phyloP scores from a whole-genome alignment of 2,888 invertebrate genomes.

The Agriopis aurantiaria region DNA sequence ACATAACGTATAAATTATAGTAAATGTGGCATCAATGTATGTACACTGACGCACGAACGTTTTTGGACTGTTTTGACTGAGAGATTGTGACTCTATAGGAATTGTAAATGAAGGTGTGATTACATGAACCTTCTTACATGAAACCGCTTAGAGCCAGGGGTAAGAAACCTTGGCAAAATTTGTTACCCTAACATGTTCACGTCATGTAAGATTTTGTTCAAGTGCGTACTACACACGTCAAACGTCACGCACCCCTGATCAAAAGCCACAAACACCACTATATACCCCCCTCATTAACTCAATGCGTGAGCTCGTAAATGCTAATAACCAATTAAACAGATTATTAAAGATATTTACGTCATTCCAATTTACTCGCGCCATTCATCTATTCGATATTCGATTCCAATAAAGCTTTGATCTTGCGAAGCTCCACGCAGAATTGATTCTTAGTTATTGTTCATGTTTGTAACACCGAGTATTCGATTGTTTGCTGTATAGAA shows the following conservation, averaged over 20 bases:
- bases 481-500: constrained; percentile 60
- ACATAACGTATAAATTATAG: no score
- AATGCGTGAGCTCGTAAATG: constrained; percentile 70
- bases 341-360: constrained; percentile 80
- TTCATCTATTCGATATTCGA: constrained; percentile 55
- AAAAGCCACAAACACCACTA: constrained; percentile 70
- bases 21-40: no score
- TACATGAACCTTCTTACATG: neutral
- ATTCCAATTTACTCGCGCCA: constrained; percentile 69
- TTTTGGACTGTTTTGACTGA: no score
- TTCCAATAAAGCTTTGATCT: constrained; percentile 76
- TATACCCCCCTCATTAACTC: constrained; percentile 72
- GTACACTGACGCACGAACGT: no score
- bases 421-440: constrained; percentile 64
- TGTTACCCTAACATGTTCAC: constrained; percentile 31
- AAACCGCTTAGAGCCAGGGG: neutral
- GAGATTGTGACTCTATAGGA: no score
- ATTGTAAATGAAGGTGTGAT: no score
- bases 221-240: constrained; percentile 50
- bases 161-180: constrained; percentile 11
- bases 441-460: constrained; percentile 77
- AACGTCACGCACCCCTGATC: constrained; percentile 59
- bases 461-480: constrained; percentile 64
- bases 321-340: constrained; percentile 84
- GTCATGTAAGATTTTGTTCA: constrained; percentile 52